A percentile compares a stretch with the other conserved stretches of the same genome.
phyloP scores from a whole-genome alignment of 2,113 vertebrate species.

The Gobius niger region DNA sequence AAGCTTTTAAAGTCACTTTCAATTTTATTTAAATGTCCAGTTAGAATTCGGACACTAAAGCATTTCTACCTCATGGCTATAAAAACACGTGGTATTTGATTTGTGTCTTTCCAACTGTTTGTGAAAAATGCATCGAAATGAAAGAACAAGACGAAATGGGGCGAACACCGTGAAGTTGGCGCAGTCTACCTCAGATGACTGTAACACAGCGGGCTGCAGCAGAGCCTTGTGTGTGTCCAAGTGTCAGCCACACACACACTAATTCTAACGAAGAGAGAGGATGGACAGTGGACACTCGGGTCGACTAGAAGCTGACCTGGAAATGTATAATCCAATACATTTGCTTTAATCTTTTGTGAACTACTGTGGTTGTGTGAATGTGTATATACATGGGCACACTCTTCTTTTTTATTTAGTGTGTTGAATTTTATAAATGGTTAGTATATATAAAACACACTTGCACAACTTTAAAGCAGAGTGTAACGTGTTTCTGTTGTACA shows the following conservation, averaged over 20 bases:
- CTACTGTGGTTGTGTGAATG: conserved; percentile 76
- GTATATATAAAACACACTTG: conserved; percentile 77
- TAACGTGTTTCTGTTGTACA: conserved; percentile 79
- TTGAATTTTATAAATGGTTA: conserved; percentile 75
- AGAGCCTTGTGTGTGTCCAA: conserved; percentile 35
- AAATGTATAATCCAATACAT: conserved; percentile 75
- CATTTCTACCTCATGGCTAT: conserved; percentile 98
- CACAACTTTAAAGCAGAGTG: conserved; percentile 75
- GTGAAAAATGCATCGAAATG: conserved; percentile 48
- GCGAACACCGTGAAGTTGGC: conserved; percentile 84
- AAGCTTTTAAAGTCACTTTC: conserved; percentile 37
- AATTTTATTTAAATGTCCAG: conserved; percentile 34
- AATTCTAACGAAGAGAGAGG: conserved; percentile 28
- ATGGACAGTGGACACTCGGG: conserved; percentile 22
- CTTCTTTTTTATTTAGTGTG: conserved; percentile 67
- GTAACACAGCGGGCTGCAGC: conserved; percentile 79
- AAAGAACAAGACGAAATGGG: conserved; percentile 2
- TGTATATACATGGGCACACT: conserved; percentile 76
- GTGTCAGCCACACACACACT: conserved; percentile 34
- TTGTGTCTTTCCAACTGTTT: conserved; percentile 88
- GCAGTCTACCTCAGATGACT: conserved; percentile 97
- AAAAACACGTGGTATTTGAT: conserved; percentile 95
- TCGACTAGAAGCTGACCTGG: conserved; percentile 41
- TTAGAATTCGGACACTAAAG: conserved; percentile 76
- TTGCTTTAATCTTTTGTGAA: conserved; percentile 79